Conservation (phyloP, 2,888 invertebrate genomes). For the Diplazon laetatorius region DNA sequence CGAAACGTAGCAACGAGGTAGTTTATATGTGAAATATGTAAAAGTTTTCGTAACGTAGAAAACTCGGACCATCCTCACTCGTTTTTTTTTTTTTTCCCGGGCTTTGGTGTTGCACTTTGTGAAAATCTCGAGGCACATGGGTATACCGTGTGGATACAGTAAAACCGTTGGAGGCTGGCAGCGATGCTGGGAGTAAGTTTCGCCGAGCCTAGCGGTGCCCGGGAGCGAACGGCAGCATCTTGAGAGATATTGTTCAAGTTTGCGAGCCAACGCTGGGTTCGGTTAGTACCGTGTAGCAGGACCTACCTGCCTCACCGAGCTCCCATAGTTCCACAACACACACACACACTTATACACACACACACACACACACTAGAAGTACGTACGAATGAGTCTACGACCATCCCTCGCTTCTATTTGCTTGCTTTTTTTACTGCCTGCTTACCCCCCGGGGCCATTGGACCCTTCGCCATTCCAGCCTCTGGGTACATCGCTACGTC, state of each 20-base stretch:
- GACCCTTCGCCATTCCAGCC: conserved; percentile 12
- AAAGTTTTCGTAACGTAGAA: conserved; percentile 67
- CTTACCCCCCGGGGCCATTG: conserved; percentile 64
- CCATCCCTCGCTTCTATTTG: conserved; percentile 52
- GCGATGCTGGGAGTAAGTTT: conserved; percentile 66
- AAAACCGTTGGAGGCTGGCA: conserved; percentile 1
- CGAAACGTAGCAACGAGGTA: conserved; percentile 20
- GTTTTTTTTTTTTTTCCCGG: conserved; percentile 39
- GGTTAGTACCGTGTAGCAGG: conserved; percentile 24
- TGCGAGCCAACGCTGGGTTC: conserved; percentile 58
- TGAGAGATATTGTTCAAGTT: conserved; percentile 75
- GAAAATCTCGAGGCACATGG: conserved; percentile 29
- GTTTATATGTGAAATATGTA: conserved; percentile 65
- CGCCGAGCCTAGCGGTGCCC: conserved; percentile 68
- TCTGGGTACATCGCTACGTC: conserved; percentile 36
- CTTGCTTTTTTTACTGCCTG: conserved; percentile 61
- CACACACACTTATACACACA: too few relatives aligned
- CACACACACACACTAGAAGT: too few relatives aligned
- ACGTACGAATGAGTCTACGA: conserved; percentile 27
- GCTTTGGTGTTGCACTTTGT: too few relatives aligned
- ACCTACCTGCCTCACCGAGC: conserved; percentile 15
- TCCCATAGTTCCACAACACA: conserved; percentile 32
- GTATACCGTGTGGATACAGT: not conserved
- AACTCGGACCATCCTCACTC: conserved; percentile 63
- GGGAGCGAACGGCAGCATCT: conserved; percentile 68